Evolutionary conservation across 2,113 vertebrate genomes (phyloP).

Genomic region (Rynchops niger): DNA sequence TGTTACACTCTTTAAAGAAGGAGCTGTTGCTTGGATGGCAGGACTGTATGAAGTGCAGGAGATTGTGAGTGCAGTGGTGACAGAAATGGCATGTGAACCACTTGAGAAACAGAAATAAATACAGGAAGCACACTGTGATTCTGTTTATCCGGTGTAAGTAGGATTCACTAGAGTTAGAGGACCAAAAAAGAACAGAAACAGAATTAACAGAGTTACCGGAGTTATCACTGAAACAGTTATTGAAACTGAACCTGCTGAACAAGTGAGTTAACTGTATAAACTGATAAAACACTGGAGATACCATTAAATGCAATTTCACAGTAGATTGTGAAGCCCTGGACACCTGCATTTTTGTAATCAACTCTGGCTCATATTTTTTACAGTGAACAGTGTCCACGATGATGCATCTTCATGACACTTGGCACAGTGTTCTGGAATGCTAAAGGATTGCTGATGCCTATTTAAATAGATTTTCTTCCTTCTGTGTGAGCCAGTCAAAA

Average conservation of each 20-base stretch:
- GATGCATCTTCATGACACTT: background rate
- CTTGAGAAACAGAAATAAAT: background rate
- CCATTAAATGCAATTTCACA: background rate
- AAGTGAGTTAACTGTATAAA: background rate
- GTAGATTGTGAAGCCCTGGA: background rate
- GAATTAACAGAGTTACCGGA: background rate
- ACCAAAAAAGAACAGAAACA: background rate
- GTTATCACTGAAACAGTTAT: background rate
- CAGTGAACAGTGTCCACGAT: background rate
- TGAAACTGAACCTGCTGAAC: background rate
- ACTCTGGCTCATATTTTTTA: background rate
- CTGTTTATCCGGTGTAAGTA: background rate
- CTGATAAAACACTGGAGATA: background rate
- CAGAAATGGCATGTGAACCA: background rate
- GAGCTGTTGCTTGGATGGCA: background rate
- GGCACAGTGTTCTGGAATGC: background rate
- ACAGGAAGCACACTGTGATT: background rate
- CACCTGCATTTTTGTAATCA: background rate
- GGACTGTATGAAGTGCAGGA: background rate
- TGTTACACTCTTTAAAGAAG: background rate
- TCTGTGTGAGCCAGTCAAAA: background rate
- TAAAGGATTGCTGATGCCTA: background rate
- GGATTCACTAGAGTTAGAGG: background rate
- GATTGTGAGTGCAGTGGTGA: background rate
- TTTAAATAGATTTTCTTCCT: background rate